Conservation (phyloP, 2,113 vertebrate species). For the Toxostoma redivivum region DNA sequence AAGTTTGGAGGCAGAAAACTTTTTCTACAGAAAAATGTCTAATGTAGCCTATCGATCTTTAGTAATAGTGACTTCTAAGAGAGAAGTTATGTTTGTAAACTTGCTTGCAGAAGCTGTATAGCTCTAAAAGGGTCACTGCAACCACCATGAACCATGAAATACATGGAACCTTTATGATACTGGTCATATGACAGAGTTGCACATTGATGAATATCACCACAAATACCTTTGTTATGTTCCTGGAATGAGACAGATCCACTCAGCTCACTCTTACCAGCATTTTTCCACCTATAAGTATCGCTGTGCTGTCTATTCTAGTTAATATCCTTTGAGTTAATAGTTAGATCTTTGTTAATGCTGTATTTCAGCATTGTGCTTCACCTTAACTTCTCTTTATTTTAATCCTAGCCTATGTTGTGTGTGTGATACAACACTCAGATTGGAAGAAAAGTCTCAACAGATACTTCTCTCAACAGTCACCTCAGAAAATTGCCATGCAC, state of each 20-base stretch:
- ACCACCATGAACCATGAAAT: neutral
- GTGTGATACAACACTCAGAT: neutral
- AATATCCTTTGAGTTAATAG: neutral
- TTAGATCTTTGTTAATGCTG: neutral
- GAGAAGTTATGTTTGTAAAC: neutral
- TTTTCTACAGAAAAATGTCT: neutral
- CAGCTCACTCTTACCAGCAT: neutral
- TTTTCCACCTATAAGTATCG: neutral
- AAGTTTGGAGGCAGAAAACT: neutral
- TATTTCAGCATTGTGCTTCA: neutral
- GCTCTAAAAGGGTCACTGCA: neutral
- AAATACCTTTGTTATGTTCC: neutral
- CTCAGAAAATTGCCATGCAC: neutral
- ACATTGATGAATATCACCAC: neutral
- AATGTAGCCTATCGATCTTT: neutral
- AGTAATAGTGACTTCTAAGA: neutral
- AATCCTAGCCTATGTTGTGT: neutral
- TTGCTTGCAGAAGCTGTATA: neutral
- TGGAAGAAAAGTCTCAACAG: neutral
- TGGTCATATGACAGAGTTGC: neutral
- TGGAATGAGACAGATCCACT: neutral
- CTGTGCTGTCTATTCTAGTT: neutral
- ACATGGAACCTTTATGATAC: neutral
- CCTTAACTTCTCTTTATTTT: neutral
- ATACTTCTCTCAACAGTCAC: neutral